These are phyloP conservation scores for Sesia apiformis DNA, from an alignment of 2,888 invertebrate genomes.

Conservation along the genomic window DNA sequence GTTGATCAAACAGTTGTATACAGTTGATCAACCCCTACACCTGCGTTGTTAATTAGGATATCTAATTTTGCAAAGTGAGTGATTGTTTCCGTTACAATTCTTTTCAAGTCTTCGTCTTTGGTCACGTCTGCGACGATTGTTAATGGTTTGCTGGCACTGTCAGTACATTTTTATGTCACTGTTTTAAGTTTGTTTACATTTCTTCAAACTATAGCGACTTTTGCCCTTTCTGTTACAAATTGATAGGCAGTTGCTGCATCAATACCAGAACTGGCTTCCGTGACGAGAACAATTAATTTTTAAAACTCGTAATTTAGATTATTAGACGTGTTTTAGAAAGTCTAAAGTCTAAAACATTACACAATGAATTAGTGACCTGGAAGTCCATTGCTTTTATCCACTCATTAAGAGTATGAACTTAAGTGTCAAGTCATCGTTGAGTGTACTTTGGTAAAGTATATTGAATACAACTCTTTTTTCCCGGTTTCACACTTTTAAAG, in stretches of 20 bases:
- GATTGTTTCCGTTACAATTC: conserved; percentile 9
- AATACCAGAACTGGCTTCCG: conserved; percentile 23
- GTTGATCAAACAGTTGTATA: conserved; percentile 20
- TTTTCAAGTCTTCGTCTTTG: conserved; percentile 9
- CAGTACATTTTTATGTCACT: conserved; percentile 15
- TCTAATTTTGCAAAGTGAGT: conserved; percentile 25
- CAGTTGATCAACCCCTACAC: conserved; percentile 11
- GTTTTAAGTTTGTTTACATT: conserved; percentile 19
- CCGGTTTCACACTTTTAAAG: too few species aligned
- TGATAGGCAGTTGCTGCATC: conserved; percentile 18
- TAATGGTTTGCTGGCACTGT: conserved; percentile 16
- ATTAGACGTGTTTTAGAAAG: too few species aligned
- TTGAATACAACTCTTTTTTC: too few species aligned
- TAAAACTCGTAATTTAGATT: conserved; percentile 24
- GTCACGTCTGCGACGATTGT: conserved; percentile 21
- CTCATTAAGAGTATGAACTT: too few species aligned
- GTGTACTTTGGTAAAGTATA: too few species aligned
- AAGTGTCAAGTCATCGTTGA: too few species aligned
- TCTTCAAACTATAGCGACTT: conserved; percentile 21
- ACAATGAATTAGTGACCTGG: too few species aligned
- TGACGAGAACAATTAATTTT: conserved; percentile 21
- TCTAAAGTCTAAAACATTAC: too few species aligned
- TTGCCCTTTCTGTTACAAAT: conserved; percentile 15
- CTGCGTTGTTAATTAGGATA: conserved; percentile 29
- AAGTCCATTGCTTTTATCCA: too few species aligned